A percentile compares a stretch with the other conserved stretches of the same genome.
Conservation (phyloP, 2,888 invertebrate species). For the Archaeoteleia sp. region DNA sequence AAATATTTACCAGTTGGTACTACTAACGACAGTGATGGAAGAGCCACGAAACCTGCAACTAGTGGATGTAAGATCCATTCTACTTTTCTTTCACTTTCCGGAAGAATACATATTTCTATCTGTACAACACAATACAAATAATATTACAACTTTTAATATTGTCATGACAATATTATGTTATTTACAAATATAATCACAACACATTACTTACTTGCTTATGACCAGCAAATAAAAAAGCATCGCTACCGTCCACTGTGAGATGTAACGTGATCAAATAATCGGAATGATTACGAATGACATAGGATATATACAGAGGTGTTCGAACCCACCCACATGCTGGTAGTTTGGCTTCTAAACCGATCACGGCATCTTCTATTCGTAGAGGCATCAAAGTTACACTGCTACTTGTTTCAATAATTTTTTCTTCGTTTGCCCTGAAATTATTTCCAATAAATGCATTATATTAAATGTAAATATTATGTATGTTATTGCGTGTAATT, state of each 20-base stretch:
- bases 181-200: background rate
- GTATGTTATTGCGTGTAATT: no score
- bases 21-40: constrained; percentile 77
- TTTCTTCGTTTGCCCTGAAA: constrained; percentile 63
- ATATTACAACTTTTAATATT: no score
- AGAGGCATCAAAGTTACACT: constrained; percentile 78
- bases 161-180: no score
- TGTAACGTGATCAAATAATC: constrained; percentile 83
- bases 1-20: constrained; percentile 68
- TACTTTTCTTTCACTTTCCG: constrained; percentile 79
- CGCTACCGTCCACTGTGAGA: constrained; percentile 86
- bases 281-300: constrained; percentile 84
- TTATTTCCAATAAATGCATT: constrained; percentile 12
- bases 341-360: constrained; percentile 79
- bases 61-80: constrained; percentile 88
- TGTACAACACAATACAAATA: constrained; percentile 50
- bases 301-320: constrained; percentile 82
- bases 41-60: constrained; percentile 78
- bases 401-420: constrained; percentile 73
- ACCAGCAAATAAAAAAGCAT: constrained; percentile 96
- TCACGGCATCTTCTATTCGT: constrained; percentile 79
- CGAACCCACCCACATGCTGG: constrained; percentile 87
- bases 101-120: constrained; percentile 76
- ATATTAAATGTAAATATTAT: constrained; percentile 15
- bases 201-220: constrained; percentile 84